Conservation (phyloP, 2,113 vertebrate genomes). For the Phrynocephalus versicolor region DNA sequence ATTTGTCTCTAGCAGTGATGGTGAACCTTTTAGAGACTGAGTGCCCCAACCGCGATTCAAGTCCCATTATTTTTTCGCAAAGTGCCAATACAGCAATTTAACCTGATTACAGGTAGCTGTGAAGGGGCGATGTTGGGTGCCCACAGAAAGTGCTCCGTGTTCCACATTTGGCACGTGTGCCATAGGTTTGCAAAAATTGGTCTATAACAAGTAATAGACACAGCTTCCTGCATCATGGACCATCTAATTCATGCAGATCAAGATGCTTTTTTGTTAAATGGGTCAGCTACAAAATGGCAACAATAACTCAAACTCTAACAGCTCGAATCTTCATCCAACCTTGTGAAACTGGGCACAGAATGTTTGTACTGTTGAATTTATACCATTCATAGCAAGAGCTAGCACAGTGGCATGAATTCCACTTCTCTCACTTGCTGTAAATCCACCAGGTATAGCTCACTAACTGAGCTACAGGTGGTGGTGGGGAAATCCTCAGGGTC, state of each 20-base stretch:
- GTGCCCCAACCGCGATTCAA: too few relatives aligned
- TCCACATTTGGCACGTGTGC: too few relatives aligned
- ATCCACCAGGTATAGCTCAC: not conserved
- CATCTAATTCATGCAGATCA: not conserved
- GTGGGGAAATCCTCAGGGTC: not conserved
- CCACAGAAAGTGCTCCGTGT: too few relatives aligned
- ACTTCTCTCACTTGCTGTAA: constrained; percentile 11
- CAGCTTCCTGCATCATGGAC: not conserved
- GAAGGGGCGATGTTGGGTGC: too few relatives aligned
- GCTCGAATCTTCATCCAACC: not conserved
- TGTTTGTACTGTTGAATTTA: constrained; percentile 11
- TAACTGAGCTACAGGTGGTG: not conserved
- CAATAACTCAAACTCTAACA: not conserved
- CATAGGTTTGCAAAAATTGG: too few relatives aligned
- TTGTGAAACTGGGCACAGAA: not conserved
- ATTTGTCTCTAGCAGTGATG: too few relatives aligned
- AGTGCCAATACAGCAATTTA: too few relatives aligned
- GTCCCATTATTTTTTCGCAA: too few relatives aligned
- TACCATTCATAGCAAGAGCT: constrained; percentile 7
- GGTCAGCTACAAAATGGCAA: not conserved
- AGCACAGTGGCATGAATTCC: constrained; percentile 5
- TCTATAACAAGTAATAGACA: not conserved
- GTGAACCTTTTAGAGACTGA: too few relatives aligned
- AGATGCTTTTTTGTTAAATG: not conserved
- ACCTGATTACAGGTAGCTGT: too few relatives aligned